Conservation (phyloP, 2,113 vertebrate genomes). For the Mungos mungo region DNA sequence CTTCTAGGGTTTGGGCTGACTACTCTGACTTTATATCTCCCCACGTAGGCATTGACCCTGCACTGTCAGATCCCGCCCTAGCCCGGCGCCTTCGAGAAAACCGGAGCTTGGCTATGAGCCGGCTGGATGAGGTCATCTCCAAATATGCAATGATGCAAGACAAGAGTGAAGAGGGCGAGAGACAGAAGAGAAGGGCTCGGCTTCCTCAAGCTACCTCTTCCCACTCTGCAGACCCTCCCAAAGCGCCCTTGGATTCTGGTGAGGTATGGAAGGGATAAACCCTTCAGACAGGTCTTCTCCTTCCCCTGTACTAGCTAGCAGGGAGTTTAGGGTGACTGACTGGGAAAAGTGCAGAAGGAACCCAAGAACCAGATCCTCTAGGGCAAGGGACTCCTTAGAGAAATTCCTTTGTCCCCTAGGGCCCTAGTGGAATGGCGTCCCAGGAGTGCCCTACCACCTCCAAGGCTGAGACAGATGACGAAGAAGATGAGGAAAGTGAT, state of each 20-base stretch:
- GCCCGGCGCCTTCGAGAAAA: constrained; percentile 87
- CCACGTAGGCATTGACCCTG: constrained; percentile 86
- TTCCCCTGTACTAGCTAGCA: neutral
- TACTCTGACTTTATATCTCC: neutral
- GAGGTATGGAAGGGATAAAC: constrained; percentile 71
- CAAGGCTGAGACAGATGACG: constrained; percentile 66
- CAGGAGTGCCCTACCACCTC: constrained; percentile 49
- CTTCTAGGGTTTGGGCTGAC: neutral
- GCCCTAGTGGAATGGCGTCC: constrained; percentile 70
- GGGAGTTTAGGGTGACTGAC: neutral
- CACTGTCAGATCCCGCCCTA: constrained; percentile 82
- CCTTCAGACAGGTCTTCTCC: neutral
- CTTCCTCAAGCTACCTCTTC: constrained; percentile 56
- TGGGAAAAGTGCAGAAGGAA: neutral
- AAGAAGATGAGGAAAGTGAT: constrained; percentile 68
- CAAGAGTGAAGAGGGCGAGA: constrained; percentile 86
- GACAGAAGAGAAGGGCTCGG: constrained; percentile 78
- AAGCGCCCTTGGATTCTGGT: constrained; percentile 76
- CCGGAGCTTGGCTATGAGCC: constrained; percentile 83
- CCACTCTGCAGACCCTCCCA: neutral
- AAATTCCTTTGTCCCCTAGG: constrained; percentile 62
- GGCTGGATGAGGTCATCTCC: constrained; percentile 89
- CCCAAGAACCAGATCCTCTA: neutral
- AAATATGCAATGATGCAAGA: constrained; percentile 90
- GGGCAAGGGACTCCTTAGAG: constrained; percentile 33